Evolutionary conservation across 2,113 vertebrate species (phyloP), one percentile per base, ranked within the genome.

Genomic region (Sorex fumeus): DNA sequence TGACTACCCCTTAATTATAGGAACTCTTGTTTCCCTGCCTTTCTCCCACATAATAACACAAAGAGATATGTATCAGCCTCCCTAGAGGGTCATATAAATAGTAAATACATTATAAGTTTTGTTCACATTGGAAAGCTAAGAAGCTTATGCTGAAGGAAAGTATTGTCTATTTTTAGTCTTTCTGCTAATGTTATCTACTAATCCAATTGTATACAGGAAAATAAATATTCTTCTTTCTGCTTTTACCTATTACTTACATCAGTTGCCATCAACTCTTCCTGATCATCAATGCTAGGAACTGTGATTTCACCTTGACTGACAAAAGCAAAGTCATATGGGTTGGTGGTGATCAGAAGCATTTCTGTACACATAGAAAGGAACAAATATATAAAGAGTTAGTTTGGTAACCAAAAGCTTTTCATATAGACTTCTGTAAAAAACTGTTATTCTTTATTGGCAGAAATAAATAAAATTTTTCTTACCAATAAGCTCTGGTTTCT

Each of bases 301-400:
- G 96, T 97, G 90, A 99, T 97, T 82, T 98, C 98, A 12, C 98
- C 98, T 96, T 98, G 98, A 91, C 98, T 98, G 75, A 98, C 96
- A 25, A 84, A 98, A 0, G 96, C 97, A 23, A 71, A 98, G 95
- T 99, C 99, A 0, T 98, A 99, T 3, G 99, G 98, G 92, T 99
- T 99, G 91, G 98, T 99, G 88, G 98, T 98, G 94, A 99, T 98
- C 79, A 99, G 98, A 0, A 99, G 98, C 97, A 98, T 97, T 74
- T 98, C 98, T 98, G 89, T 88, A 95, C 47, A 62, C 15, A 82
- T 78, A 90, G 92, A 40, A 7, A 92, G 77, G 60, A 88, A 13
- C 25, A 75, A 1, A 25, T 32, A 45, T 40, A 82, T 16, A 6
- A 18, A 19, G 23, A 77, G 32, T 93, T 76, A 89, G 72, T 72